Evolutionary conservation across 2,797 vertebrate genomes (phyloP).

Genomic region (Leptatherina wallacei): DNA sequence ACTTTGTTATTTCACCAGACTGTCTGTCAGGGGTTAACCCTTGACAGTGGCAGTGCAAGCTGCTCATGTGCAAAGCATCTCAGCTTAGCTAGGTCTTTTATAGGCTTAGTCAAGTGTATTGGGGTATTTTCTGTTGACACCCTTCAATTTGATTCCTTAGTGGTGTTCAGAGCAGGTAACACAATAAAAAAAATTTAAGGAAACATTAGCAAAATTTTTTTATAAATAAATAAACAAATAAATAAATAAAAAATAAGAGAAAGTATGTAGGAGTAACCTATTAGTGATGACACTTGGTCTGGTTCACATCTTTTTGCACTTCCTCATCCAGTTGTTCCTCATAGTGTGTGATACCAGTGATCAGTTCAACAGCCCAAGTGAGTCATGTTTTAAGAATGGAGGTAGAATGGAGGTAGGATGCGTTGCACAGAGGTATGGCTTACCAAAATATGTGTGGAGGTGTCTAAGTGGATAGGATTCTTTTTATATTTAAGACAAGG

Average conservation of each 20-base stretch:
- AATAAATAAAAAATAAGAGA: neutral
- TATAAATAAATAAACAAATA: too few species aligned
- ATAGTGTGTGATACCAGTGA: neutral
- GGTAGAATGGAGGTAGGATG: constrained; percentile 16
- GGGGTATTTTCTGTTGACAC: constrained; percentile 48
- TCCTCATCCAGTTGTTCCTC: constrained; percentile 7
- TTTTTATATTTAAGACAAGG: constrained; percentile 57
- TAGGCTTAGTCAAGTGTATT: constrained; percentile 50
- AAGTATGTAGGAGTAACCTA: neutral
- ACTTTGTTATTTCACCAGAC: constrained; percentile 55
- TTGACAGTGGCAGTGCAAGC: constrained; percentile 41
- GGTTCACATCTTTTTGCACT: neutral
- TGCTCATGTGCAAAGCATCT: constrained; percentile 60
- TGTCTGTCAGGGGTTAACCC: constrained; percentile 62
- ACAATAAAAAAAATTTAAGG: neutral
- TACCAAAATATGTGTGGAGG: constrained; percentile 39
- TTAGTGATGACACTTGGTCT: constrained; percentile 5
- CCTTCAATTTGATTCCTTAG: constrained; percentile 45
- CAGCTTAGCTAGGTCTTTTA: constrained; percentile 45
- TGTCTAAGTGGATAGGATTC: constrained; percentile 52
- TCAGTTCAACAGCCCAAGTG: neutral
- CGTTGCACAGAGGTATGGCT: constrained; percentile 25
- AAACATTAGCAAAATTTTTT: neutral
- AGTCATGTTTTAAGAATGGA: neutral
- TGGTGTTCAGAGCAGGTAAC: constrained; percentile 32